phyloP scores from a whole-genome alignment of 2,113 vertebrate genomes.

The Brachypodius melanocephalos region DNA sequence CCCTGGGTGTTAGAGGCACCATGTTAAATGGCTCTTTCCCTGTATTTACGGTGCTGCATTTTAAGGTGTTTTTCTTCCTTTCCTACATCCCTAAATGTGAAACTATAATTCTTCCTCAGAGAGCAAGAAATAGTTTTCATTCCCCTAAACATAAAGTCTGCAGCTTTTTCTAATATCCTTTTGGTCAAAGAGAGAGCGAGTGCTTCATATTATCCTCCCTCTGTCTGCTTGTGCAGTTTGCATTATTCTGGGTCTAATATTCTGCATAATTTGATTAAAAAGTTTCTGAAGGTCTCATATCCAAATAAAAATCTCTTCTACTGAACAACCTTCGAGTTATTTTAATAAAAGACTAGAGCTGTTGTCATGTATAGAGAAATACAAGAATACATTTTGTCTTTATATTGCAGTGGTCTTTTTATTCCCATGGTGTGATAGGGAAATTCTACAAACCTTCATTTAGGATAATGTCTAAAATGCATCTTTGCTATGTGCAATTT shows the following conservation, averaged over 20 bases:
- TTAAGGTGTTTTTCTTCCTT: not conserved
- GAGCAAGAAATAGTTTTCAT: not conserved
- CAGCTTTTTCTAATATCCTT: not conserved
- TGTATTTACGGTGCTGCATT: not conserved
- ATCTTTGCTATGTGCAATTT: not conserved
- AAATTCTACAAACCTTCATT: not conserved
- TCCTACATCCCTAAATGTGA: not conserved
- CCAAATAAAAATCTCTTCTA: not conserved
- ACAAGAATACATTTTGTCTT: not conserved
- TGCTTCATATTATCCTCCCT: fast-evolving
- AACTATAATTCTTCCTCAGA: not conserved
- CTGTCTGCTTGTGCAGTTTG: not conserved
- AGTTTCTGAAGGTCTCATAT: not conserved
- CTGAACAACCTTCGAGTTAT: not conserved
- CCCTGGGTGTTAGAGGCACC: not conserved
- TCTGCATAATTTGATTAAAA: not conserved
- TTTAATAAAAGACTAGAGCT: not conserved
- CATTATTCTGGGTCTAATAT: not conserved
- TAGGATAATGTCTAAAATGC: not conserved
- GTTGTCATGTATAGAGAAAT: not conserved
- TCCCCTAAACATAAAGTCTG: not conserved
- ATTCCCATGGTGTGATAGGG: not conserved
- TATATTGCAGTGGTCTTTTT: not conserved
- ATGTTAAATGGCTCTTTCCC: not conserved
- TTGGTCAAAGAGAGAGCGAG: not conserved